Evolutionary conservation across 2,797 vertebrate species (phyloP).

Genomic region (Ispidina picta): DNA sequence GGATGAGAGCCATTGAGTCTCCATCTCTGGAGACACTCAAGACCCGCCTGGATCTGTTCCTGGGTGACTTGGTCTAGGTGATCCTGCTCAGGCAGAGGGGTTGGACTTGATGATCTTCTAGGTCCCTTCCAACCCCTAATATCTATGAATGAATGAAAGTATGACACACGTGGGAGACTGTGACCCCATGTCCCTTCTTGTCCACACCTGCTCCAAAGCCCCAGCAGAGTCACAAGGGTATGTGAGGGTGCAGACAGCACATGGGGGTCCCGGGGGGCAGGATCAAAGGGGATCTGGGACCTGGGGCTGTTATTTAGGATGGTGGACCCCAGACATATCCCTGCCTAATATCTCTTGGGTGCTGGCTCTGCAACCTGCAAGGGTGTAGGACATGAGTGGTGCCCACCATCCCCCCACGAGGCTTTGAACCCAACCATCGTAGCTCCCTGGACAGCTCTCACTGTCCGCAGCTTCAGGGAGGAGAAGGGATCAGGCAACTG

Average conservation of each 20-base stretch:
- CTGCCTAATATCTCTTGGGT: background rate
- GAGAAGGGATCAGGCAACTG: background rate
- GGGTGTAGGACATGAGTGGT: background rate
- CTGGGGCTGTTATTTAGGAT: background rate
- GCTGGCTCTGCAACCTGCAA: background rate
- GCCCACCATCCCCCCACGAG: background rate
- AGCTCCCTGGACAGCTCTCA: accelerated
- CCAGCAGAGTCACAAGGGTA: accelerated
- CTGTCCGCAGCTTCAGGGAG: background rate
- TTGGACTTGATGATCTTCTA: no score
- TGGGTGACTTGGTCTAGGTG: no score
- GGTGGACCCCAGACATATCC: background rate
- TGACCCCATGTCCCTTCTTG: background rate
- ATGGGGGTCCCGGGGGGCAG: background rate
- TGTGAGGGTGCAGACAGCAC: background rate
- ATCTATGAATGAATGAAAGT: background rate
- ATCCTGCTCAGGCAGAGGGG: no score
- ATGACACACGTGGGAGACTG: accelerated
- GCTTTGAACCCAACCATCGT: background rate
- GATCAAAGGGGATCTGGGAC: background rate
- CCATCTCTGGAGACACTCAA: no score
- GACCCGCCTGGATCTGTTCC: no score
- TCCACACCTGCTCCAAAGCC: accelerated
- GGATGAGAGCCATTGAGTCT: accelerated
- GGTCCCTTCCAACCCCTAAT: no score